Conservation (phyloP, 2,797 vertebrate genomes). For the Ficedula albicollis region DNA sequence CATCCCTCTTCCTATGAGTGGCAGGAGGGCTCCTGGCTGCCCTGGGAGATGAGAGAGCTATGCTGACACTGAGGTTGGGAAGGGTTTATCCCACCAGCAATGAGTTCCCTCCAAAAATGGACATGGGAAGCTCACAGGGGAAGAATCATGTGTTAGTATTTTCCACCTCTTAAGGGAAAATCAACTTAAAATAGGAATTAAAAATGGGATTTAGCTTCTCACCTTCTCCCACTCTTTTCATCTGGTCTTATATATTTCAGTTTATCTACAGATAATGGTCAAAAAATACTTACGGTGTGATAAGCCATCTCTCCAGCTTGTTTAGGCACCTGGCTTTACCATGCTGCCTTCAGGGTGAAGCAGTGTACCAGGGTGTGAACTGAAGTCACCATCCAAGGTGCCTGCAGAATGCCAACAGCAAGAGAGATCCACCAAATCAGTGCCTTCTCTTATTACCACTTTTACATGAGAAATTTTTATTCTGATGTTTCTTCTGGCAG, state of each 20-base stretch:
- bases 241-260: neutral
- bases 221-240: neutral
- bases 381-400: neutral
- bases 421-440: neutral
- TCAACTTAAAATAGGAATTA: neutral
- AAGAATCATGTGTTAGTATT: neutral
- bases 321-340: neutral
- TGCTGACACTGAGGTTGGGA: neutral
- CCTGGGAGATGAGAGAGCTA: neutral
- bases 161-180: neutral
- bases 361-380: neutral
- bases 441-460: neutral
- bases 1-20: neutral
- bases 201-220: neutral
- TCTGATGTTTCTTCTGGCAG: neutral
- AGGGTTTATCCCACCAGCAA: neutral
- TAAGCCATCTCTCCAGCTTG: neutral
- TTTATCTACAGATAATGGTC: neutral
- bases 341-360: neutral
- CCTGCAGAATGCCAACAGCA: neutral
- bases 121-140: neutral
- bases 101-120: fast-evolving
- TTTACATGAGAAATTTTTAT: neutral
- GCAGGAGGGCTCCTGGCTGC: neutral
- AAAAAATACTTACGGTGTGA: neutral